A percentile compares a stretch with the other conserved stretches of the same genome.
Conservation (phyloP, 2,888 invertebrate species). For the Limenitis arthemis region DNA sequence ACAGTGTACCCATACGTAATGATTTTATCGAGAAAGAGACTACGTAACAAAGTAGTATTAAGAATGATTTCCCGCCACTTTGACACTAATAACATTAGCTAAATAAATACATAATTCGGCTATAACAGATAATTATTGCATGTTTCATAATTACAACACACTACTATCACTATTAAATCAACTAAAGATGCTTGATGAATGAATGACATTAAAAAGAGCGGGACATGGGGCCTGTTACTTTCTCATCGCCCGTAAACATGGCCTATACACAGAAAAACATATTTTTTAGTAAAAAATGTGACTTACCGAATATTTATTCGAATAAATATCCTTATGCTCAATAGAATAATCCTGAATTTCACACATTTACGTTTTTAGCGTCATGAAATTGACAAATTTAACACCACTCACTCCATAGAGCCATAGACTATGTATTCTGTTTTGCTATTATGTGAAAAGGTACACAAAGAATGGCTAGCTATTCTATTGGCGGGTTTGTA, state of each 20-base stretch:
- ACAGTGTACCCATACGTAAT: slow-evolving; percentile 7
- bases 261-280: slow-evolving; percentile 25
- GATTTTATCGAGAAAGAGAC: slow-evolving; percentile 10
- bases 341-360: slow-evolving; percentile 79
- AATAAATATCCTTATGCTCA: slow-evolving; percentile 77
- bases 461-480: slow-evolving; percentile 69
- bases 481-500: slow-evolving; percentile 57
- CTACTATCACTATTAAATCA: slow-evolving; percentile 4
- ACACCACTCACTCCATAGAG: slow-evolving; percentile 70
- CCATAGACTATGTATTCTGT: slow-evolving; percentile 66
- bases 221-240: slow-evolving; percentile 61
- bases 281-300: slow-evolving; percentile 22
- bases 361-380: slow-evolving; percentile 74
- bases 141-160: neutral
- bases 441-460: slow-evolving; percentile 67
- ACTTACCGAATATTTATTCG: slow-evolving; percentile 80
- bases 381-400: slow-evolving; percentile 68
- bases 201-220: slow-evolving; percentile 69
- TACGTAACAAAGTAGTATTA: slow-evolving; percentile 24
- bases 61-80: slow-evolving; percentile 54
- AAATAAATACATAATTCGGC: neutral
- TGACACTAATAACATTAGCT: slow-evolving; percentile 15
- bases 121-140: neutral
- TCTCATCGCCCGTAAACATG: slow-evolving; percentile 43
- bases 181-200: slow-evolving; percentile 21